phyloP scores from a whole-genome alignment of 1,140 invertebrate genomes.

The Propsilocerus akamusi region DNA sequence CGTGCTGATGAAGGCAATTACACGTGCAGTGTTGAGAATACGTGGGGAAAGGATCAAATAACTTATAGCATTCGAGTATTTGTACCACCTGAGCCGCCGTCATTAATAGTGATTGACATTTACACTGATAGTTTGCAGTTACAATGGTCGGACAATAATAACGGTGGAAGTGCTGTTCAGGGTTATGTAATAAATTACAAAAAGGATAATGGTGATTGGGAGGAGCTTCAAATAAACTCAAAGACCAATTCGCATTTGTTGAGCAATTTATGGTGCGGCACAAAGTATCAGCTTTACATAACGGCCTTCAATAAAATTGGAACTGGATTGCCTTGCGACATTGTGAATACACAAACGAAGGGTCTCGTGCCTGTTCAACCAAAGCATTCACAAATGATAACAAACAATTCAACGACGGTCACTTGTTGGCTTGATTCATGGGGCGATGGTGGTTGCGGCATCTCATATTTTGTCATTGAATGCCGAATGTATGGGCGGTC shows the following conservation, averaged over 20 bases:
- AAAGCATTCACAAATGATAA: conserved; percentile 64
- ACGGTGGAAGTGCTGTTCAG: conserved; percentile 49
- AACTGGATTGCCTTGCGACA: conserved; percentile 70
- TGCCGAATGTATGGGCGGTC: conserved; percentile 26
- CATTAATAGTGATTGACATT: conserved; percentile 43
- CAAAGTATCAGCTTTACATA: conserved; percentile 69
- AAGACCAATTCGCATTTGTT: conserved; percentile 57
- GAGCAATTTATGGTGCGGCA: conserved; percentile 70
- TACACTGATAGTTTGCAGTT: conserved; percentile 48
- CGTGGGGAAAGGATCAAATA: conserved; percentile 68
- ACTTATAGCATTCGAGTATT: conserved; percentile 47
- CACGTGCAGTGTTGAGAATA: conserved; percentile 65
- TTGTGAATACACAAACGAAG: conserved; percentile 64
- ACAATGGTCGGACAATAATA: conserved; percentile 46
- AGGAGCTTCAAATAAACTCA: conserved; percentile 62
- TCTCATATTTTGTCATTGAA: conserved; percentile 71
- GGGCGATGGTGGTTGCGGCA: conserved; percentile 77
- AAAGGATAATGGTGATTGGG: conserved; percentile 73
- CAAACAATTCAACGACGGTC: conserved; percentile 75
- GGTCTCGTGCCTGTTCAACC: conserved; percentile 63
- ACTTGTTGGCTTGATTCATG: conserved; percentile 73
- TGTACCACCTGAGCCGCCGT: conserved; percentile 46
- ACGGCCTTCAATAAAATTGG: conserved; percentile 79
- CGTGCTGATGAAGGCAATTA: conserved; percentile 76
- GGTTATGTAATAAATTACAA: conserved; percentile 79